Conservation (phyloP, 2,113 vertebrate species). For the Zootoca vivipara region DNA sequence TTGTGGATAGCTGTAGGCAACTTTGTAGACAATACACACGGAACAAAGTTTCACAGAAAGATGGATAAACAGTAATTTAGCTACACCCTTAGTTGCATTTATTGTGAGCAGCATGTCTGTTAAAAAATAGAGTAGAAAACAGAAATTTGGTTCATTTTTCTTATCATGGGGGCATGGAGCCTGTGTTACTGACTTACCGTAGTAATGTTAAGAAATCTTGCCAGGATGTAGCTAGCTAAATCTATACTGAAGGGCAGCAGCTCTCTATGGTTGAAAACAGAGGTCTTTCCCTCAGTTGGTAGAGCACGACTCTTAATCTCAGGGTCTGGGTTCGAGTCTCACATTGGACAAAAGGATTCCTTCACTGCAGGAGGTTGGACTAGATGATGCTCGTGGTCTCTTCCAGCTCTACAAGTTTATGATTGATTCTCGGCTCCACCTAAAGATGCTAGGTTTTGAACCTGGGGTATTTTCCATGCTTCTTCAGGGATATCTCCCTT, state of each 20-base stretch:
- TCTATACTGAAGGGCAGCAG: too few relatives aligned
- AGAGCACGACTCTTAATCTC: too few relatives aligned
- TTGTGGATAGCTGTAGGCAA: neutral
- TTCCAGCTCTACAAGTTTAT: too few relatives aligned
- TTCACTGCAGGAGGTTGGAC: too few relatives aligned
- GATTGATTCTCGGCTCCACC: neutral
- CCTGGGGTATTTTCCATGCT: neutral
- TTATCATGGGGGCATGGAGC: neutral
- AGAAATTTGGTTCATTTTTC: neutral
- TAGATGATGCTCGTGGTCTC: too few relatives aligned
- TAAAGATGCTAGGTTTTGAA: neutral
- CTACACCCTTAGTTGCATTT: neutral
- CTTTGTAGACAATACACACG: neutral
- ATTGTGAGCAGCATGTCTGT: neutral
- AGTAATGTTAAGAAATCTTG: neutral
- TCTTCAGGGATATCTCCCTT: neutral
- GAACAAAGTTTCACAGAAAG: neutral
- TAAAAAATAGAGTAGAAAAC: neutral
- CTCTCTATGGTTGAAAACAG: too few relatives aligned
- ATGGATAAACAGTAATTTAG: neutral
- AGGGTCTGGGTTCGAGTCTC: too few relatives aligned
- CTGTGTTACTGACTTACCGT: neutral
- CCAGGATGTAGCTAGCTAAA: neutral
- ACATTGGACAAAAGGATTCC: too few relatives aligned
- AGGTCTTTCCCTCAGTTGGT: too few relatives aligned